Evolutionary conservation across 1,140 invertebrate species (phyloP).

Genomic region (Orussus abietinus): DNA sequence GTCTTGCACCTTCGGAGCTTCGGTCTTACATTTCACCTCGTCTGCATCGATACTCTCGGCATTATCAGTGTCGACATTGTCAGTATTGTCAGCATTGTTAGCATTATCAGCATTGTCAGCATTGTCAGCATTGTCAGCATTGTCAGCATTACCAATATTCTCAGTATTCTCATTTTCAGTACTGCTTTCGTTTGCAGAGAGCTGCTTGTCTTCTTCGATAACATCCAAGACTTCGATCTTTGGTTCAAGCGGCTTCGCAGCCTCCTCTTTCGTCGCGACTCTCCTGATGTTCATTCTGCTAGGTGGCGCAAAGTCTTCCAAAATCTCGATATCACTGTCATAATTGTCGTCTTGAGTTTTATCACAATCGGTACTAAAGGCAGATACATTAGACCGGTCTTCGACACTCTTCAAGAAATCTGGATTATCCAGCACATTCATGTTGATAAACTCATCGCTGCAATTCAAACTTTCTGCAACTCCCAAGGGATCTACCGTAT

Average conservation of each 20-base stretch:
- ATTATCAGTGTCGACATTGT: constrained; percentile 9
- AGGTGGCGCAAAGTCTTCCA: constrained; percentile 30
- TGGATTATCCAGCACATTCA: constrained; percentile 39
- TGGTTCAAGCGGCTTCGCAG: no score
- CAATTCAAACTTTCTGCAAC: constrained; percentile 9
- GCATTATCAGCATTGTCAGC: no score
- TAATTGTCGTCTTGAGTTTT: constrained; percentile 14
- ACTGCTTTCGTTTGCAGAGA: no score
- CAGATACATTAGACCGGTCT: background rate
- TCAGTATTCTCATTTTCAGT: no score
- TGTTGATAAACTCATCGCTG: constrained; percentile 36
- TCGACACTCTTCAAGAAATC: constrained; percentile 26
- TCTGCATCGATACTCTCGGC: background rate
- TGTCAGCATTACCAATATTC: no score
- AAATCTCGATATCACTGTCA: constrained; percentile 44
- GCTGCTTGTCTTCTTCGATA: no score
- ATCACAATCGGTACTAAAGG: background rate
- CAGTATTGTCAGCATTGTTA: no score
- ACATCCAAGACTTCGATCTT: no score
- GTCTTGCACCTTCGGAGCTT: no score
- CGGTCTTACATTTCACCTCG: background rate
- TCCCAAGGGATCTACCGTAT: constrained; percentile 14
- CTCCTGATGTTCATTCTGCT: no score
- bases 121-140: no score
- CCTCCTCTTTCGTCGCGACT: no score